These are phyloP conservation scores for Lithophane ornitopus DNA, from an alignment of 2,888 invertebrate genomes.

Conservation along the genomic window DNA sequence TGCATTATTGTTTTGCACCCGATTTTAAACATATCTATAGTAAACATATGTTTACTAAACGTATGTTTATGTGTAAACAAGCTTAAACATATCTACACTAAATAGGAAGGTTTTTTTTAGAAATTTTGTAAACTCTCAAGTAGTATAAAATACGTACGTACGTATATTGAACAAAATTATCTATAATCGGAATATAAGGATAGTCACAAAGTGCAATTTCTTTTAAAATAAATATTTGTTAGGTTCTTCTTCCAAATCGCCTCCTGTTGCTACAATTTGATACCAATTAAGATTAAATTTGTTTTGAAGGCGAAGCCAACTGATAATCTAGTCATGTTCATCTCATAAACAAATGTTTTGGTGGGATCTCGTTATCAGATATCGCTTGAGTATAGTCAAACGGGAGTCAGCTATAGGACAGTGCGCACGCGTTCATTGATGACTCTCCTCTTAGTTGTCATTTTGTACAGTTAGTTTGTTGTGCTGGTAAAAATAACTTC, in stretches of 20 bases:
- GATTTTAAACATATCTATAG: too few relatives aligned
- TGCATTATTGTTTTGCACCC: neutral
- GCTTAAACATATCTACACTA: too few relatives aligned
- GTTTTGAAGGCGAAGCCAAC: slow-evolving; percentile 1
- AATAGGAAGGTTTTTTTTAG: neutral
- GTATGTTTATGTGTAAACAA: too few relatives aligned
- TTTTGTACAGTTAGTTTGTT: slow-evolving; percentile 33
- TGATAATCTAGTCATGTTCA: slow-evolving; percentile 33
- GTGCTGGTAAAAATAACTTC: slow-evolving; percentile 38
- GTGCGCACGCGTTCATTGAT: slow-evolving; percentile 68
- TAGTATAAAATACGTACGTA: too few relatives aligned
- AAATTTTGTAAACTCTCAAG: neutral
- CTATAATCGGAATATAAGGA: neutral
- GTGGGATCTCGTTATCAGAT: slow-evolving; percentile 68
- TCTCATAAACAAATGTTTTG: slow-evolving; percentile 42
- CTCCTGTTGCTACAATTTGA: neutral
- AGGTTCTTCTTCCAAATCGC: neutral
- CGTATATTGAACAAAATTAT: neutral
- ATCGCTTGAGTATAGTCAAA: slow-evolving; percentile 69
- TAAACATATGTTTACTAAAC: too few relatives aligned
- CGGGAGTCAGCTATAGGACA: slow-evolving; percentile 62
- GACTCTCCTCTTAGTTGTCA: slow-evolving; percentile 32
- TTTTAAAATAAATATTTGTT: neutral
- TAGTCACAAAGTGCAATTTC: neutral
- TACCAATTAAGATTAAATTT: neutral